These are phyloP conservation scores for Platypus cylindrus DNA, from an alignment of 2,888 invertebrate species.

Conservation along the genomic window DNA sequence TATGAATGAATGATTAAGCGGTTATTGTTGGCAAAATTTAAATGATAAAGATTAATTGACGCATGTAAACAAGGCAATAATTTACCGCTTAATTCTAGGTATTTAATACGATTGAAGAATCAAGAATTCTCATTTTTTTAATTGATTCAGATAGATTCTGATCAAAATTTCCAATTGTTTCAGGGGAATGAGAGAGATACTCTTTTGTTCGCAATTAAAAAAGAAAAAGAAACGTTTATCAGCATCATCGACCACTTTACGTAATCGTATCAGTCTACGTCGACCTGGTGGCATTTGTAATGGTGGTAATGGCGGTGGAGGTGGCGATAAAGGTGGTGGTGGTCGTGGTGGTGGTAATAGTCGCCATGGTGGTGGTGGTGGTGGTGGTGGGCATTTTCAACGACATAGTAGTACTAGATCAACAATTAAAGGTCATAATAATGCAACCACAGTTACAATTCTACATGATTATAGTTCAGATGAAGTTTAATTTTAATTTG, in stretches of 20 bases:
- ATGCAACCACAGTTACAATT: slow-evolving; percentile 13
- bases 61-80: no score
- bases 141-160: background rate
- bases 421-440: slow-evolving; percentile 14
- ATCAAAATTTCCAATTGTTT: slow-evolving; percentile 8
- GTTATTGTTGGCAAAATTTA: no score
- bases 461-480: slow-evolving; percentile 15
- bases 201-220: slow-evolving; percentile 44
- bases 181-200: slow-evolving; percentile 70
- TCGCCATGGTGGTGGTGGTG: no score
- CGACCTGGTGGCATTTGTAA: slow-evolving; percentile 9
- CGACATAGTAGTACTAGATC: slow-evolving; percentile 12
- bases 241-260: slow-evolving; percentile 7
- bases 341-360: no score
- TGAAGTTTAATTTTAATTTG: no score
- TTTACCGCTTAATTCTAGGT: no score
- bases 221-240: no score
- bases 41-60: no score
- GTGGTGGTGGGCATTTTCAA: no score
- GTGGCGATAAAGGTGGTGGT: no score
- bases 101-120: slow-evolving; percentile 1
- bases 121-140: slow-evolving; percentile 4
- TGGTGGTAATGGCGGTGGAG: no score
- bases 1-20: no score
- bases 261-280: slow-evolving; percentile 10